Conservation (phyloP, 92 coral and sea anemone genomes). For the Desmophyllum pertusum region DNA sequence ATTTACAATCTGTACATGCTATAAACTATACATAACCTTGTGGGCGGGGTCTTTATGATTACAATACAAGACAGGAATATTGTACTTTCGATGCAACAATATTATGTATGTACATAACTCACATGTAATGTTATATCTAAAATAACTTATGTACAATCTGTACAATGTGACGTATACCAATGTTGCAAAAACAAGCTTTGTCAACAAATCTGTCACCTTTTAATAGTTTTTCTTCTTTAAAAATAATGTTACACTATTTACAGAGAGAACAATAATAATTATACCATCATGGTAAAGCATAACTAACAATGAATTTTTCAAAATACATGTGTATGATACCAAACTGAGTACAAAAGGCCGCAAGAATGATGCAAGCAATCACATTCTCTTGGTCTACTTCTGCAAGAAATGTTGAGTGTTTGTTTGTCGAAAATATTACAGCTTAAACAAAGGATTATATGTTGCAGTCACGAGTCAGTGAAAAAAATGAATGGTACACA, state of each 20-base stretch:
- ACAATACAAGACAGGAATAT: neutral
- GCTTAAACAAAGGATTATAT: too few species aligned
- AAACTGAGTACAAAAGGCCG: too few species aligned
- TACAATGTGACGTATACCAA: neutral
- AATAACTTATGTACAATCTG: neutral
- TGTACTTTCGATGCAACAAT: neutral
- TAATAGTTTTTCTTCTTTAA: neutral
- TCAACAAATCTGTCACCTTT: neutral
- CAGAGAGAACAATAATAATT: too few species aligned
- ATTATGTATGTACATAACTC: neutral
- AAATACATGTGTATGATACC: too few species aligned
- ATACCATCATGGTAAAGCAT: too few species aligned
- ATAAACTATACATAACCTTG: constrained; percentile 16
- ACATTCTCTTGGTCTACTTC: too few species aligned
- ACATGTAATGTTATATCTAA: neutral
- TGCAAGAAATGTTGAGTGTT: too few species aligned
- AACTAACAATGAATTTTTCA: too few species aligned
- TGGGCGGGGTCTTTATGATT: neutral
- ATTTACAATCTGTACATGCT: neutral
- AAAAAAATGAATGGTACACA: too few species aligned
- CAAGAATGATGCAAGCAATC: too few species aligned
- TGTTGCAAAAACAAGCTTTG: neutral
- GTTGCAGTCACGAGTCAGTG: neutral
- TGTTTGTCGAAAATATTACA: too few species aligned
- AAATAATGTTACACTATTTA: neutral